A percentile compares a stretch with the other conserved stretches of the same genome.
Conservation (phyloP, 2,888 invertebrate genomes). For the Priocnemis perturbator region DNA sequence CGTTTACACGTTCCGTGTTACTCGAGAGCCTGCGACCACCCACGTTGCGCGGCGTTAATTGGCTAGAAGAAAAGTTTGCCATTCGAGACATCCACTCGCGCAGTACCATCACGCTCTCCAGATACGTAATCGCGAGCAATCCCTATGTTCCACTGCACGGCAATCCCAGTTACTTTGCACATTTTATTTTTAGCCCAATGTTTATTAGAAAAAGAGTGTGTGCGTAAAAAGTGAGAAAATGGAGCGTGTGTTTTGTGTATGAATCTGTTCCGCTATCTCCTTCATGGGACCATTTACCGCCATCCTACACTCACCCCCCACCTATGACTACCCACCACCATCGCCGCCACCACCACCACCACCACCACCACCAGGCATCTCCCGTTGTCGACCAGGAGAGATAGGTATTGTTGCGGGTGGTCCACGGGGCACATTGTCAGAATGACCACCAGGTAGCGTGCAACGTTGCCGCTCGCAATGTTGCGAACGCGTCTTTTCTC, state of each 20-base stretch:
- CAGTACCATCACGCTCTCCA: conserved; percentile 51
- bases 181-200: conserved; percentile 17
- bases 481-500: conserved; percentile 56
- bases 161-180: no score
- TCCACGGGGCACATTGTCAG: conserved; percentile 73
- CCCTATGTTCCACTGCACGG: no score
- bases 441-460: conserved; percentile 72
- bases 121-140: conserved; percentile 66
- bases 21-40: conserved; percentile 54
- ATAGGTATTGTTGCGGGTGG: conserved; percentile 74
- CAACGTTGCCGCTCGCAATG: conserved; percentile 73
- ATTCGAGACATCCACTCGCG: conserved; percentile 65
- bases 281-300: neutral
- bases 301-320: neutral
- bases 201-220: no score
- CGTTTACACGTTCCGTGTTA: conserved; percentile 68
- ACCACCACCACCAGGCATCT: conserved; percentile 12
- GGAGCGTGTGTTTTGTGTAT: conserved; percentile 18
- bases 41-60: conserved; percentile 67
- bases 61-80: conserved; percentile 73
- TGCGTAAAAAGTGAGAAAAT: conserved; percentile 13
- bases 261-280: conserved; percentile 31
- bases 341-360: neutral
- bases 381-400: conserved; percentile 63
- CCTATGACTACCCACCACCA: neutral